phyloP scores from a whole-genome alignment of 2,888 invertebrate genomes.

The Vannuccia rotundouncinata region DNA sequence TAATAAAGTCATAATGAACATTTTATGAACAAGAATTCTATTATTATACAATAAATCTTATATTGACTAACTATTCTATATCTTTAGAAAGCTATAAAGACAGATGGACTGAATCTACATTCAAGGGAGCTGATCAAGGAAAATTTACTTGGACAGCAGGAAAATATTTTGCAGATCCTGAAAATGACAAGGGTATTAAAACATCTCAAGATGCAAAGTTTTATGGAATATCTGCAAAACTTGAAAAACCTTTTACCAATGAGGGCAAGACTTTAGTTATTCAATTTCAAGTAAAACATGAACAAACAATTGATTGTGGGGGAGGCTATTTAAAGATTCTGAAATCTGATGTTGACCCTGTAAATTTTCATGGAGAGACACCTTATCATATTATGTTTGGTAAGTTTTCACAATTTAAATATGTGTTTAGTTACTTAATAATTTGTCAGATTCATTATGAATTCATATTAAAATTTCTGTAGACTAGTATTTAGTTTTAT shows the following conservation, averaged over 20 bases:
- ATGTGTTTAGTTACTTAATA: too few species aligned
- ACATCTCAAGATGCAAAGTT: conserved; percentile 94
- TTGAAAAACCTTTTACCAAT: conserved; percentile 76
- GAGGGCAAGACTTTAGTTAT: conserved; percentile 81
- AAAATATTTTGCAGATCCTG: conserved; percentile 84
- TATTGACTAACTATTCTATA: too few species aligned
- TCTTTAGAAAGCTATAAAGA: conserved; percentile 24
- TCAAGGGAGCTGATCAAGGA: conserved; percentile 87
- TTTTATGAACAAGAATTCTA: too few species aligned
- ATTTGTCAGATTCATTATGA: too few species aligned
- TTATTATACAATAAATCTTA: too few species aligned
- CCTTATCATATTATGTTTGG: conserved; percentile 97
- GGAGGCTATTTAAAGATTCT: conserved; percentile 60
- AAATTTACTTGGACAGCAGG: conserved; percentile 82
- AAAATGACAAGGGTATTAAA: conserved; percentile 84
- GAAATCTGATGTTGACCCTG: conserved; percentile 67
- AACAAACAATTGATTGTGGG: conserved; percentile 97
- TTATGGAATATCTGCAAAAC: conserved; percentile 89
- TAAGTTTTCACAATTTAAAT: too few species aligned
- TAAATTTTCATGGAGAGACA: conserved; percentile 91
- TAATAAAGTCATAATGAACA: too few species aligned
- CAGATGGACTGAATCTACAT: conserved; percentile 85
- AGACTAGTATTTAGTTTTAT: too few species aligned
- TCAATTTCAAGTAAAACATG: conserved; percentile 96
- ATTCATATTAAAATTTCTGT: too few species aligned